Evolutionary conservation across 1,140 invertebrate genomes (phyloP).

Genomic region (Drosophila setifemur): DNA sequence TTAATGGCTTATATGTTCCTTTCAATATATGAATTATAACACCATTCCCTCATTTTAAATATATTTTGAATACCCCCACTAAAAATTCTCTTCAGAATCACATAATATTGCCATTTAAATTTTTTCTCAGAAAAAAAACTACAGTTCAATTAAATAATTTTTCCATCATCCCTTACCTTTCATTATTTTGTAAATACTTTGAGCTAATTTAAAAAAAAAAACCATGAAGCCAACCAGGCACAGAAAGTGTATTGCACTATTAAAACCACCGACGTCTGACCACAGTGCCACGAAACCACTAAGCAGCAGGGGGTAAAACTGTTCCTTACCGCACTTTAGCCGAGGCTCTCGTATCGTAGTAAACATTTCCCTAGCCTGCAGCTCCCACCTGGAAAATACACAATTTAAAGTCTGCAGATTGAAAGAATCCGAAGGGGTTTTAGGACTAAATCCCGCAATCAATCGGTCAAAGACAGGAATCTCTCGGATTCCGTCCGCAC

Average conservation of each 20-base stretch:
- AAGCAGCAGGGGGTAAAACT: neutral
- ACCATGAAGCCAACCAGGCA: neutral
- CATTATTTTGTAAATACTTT: too few relatives aligned
- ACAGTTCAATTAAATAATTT: too few relatives aligned
- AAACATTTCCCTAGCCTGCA: slow-evolving; percentile 1
- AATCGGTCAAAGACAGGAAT: slow-evolving; percentile 21
- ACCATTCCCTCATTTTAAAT: too few relatives aligned
- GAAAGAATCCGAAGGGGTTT: neutral
- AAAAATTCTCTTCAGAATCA: too few relatives aligned
- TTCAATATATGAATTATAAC: too few relatives aligned
- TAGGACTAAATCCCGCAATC: slow-evolving; percentile 10
- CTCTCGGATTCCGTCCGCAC: neutral
- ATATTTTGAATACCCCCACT: too few relatives aligned
- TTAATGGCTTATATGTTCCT: too few relatives aligned
- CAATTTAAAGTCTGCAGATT: slow-evolving; percentile 6
- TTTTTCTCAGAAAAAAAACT: too few relatives aligned
- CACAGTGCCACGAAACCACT: slow-evolving; percentile 6
- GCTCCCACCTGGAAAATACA: neutral
- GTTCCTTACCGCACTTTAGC: neutral
- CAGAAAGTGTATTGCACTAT: neutral
- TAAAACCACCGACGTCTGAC: neutral
- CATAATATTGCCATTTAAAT: too few relatives aligned
- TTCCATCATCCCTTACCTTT: neutral
- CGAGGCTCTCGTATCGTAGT: neutral
- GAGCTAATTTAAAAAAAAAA: neutral